A percentile compares a stretch with the other conserved stretches of the same genome.
These are phyloP conservation scores for Camponotus pennsylvanicus DNA, from an alignment of 1,140 invertebrate genomes.

Conservation along the genomic window DNA sequence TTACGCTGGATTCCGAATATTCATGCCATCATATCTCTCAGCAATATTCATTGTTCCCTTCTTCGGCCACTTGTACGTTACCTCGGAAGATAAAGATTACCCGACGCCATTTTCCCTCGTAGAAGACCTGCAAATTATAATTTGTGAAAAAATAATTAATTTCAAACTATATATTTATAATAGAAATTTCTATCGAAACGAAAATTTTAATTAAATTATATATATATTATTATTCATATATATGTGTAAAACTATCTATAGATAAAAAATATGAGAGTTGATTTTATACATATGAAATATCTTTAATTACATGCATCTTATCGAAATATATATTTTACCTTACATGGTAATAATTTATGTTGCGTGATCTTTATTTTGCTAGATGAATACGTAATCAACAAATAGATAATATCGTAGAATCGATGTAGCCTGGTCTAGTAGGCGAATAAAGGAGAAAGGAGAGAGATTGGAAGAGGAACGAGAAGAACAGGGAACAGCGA, in stretches of 20 bases:
- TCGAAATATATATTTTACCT: conserved; percentile 8
- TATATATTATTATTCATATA: too few relatives aligned
- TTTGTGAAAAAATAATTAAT: background rate
- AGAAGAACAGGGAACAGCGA: conserved; percentile 77
- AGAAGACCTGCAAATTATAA: background rate
- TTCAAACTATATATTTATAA: conserved; percentile 1
- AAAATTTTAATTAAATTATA: background rate
- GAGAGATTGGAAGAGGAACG: conserved; percentile 61
- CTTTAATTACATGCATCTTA: background rate
- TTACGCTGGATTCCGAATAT: conserved; percentile 54
- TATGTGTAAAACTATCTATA: background rate
- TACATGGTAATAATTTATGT: background rate
- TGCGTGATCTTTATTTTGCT: background rate
- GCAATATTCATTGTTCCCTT: conserved; percentile 48
- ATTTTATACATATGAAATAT: background rate
- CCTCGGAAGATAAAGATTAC: background rate
- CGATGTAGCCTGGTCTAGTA: conserved; percentile 40
- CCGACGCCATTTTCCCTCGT: background rate
- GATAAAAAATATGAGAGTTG: background rate
- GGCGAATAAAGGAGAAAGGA: conserved; percentile 60
- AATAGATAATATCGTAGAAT: conserved; percentile 52
- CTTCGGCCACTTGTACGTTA: background rate
- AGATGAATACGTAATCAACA: conserved; percentile 21
- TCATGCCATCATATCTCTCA: conserved; percentile 35
- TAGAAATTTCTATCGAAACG: background rate